Evolutionary conservation across 2,888 invertebrate genomes (phyloP).

Genomic region (Euplexia lucipara): DNA sequence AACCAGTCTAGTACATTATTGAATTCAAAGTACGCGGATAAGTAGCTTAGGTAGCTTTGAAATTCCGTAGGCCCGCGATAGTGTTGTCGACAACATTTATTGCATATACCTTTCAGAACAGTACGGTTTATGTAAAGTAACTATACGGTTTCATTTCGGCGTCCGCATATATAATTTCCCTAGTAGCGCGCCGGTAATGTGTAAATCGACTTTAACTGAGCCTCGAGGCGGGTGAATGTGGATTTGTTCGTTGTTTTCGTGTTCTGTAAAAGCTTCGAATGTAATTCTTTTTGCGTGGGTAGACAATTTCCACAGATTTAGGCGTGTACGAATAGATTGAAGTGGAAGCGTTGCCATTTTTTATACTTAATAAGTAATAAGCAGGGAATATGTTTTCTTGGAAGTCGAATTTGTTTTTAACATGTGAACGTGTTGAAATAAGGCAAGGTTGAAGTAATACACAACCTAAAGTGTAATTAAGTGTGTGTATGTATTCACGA

Average conservation of each 20-base stretch:
- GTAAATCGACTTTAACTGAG: conserved; percentile 51
- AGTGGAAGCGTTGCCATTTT: conserved; percentile 22
- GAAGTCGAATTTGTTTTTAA: background rate
- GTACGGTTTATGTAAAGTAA: conserved; percentile 45
- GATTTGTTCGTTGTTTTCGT: conserved; percentile 48
- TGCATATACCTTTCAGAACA: conserved; percentile 8
- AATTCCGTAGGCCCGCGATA: conserved; percentile 26
- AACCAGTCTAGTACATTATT: conserved; percentile 14
- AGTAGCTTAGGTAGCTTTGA: background rate
- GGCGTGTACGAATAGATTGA: conserved; percentile 33
- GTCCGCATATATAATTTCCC: conserved; percentile 49
- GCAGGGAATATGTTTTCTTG: conserved; percentile 16
- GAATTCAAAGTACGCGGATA: conserved; percentile 12
- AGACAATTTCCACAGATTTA: conserved; percentile 36
- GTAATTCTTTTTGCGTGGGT: conserved; percentile 46
- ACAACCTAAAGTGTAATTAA: background rate
- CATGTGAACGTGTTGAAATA: background rate
- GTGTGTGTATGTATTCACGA: background rate
- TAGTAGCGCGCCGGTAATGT: conserved; percentile 45
- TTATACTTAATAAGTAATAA: conserved; percentile 4
- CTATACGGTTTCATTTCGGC: conserved; percentile 38
- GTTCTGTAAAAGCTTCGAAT: conserved; percentile 47
- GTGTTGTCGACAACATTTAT: conserved; percentile 23
- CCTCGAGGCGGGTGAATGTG: conserved; percentile 23
- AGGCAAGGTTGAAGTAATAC: background rate